These are phyloP conservation scores for Squalus acanthias DNA, from an alignment of 2,797 vertebrate genomes.

Conservation along the genomic window DNA sequence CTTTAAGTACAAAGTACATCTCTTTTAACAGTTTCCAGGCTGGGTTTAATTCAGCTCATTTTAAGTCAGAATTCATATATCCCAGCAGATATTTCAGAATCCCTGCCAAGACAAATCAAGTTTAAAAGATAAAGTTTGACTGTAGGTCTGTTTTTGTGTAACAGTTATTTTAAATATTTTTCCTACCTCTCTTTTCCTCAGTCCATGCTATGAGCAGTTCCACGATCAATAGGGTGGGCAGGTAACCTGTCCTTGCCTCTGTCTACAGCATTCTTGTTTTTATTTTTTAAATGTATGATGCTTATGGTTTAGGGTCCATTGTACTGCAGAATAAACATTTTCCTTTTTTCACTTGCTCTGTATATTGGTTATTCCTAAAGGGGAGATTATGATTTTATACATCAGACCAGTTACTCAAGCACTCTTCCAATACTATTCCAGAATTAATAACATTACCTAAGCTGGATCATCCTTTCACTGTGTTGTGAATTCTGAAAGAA, in stretches of 20 bases:
- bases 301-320: slow-evolving; percentile 5
- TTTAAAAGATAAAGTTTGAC: neutral
- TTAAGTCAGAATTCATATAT: neutral
- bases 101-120: neutral
- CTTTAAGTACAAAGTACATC: neutral
- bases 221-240: neutral
- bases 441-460: neutral
- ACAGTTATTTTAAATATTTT: neutral
- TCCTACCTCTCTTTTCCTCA: neutral
- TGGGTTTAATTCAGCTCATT: neutral
- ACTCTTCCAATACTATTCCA: neutral
- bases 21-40: neutral
- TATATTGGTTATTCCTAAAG: neutral
- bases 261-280: neutral
- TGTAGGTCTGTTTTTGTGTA: neutral
- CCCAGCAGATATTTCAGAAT: neutral
- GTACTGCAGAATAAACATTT: neutral
- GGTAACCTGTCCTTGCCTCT: neutral
- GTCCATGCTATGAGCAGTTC: neutral
- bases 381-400: neutral
- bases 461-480: neutral
- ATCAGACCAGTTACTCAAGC: too few relatives aligned
- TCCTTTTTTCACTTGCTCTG: neutral
- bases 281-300: neutral
- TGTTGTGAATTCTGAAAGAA: neutral